A percentile compares a stretch with the other conserved stretches of the same genome.
Evolutionary conservation across 2,797 vertebrate species (phyloP).

Genomic region (Pantherophis vulpinus): DNA sequence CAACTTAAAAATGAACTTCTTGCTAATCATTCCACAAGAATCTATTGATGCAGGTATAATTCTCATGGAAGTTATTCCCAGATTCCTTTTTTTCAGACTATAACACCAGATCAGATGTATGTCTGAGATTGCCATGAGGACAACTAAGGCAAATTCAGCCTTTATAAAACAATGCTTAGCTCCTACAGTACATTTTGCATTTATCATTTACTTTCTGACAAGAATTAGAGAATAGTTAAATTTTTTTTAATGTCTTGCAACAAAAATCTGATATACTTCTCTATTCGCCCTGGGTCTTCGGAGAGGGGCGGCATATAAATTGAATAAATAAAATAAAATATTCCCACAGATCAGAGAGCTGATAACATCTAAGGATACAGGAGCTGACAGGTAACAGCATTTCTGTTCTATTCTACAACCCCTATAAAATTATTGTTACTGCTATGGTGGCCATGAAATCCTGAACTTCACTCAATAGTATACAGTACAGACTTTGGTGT

Average conservation of each 20-base stretch:
- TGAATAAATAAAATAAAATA: too few species aligned
- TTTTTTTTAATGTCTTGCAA: not conserved
- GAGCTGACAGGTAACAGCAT: not conserved
- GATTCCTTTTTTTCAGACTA: not conserved
- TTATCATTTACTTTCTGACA: not conserved
- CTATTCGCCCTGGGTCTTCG: not conserved
- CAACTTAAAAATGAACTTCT: conserved; percentile 19
- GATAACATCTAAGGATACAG: not conserved
- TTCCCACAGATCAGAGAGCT: not conserved
- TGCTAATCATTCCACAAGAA: conserved; percentile 5
- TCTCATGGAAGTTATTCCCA: not conserved
- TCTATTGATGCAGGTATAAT: not conserved
- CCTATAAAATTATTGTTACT: not conserved
- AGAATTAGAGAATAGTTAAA: not conserved
- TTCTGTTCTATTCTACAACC: not conserved
- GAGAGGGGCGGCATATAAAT: too few species aligned
- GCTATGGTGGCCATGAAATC: not conserved
- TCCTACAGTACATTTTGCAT: not conserved
- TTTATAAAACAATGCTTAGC: not conserved
- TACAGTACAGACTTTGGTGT: not conserved
- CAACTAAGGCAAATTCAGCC: not conserved
- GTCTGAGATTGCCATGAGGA: not conserved
- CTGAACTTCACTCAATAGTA: not conserved
- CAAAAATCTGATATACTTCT: too few species aligned
- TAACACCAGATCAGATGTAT: not conserved